These are phyloP conservation scores for Heliothis peltigera DNA, from an alignment of 2,888 invertebrate genomes.

Conservation along the genomic window DNA sequence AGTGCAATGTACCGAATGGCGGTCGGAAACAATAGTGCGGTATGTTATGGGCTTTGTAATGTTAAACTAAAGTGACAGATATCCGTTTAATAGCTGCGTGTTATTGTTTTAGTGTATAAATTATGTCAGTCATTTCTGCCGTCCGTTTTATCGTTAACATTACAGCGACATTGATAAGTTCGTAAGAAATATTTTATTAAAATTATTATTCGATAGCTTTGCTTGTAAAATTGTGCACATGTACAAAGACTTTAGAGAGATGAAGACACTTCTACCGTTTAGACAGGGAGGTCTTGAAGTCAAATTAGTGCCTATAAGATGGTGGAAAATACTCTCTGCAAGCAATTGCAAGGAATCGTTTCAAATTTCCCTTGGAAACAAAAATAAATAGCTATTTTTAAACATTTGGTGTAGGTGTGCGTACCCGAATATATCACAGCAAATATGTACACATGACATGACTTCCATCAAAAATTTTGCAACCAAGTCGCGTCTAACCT, in stretches of 20 bases:
- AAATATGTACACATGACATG: slow-evolving; percentile 41
- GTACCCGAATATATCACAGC: slow-evolving; percentile 33
- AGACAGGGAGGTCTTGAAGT: not conserved
- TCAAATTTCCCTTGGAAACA: slow-evolving; percentile 29
- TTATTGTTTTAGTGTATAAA: slow-evolving; percentile 24
- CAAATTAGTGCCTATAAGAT: slow-evolving; percentile 14
- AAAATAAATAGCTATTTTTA: slow-evolving; percentile 34
- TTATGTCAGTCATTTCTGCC: slow-evolving; percentile 25
- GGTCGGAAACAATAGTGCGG: slow-evolving; percentile 45
- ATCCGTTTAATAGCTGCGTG: slow-evolving; percentile 23
- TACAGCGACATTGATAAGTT: not conserved
- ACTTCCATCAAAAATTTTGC: slow-evolving; percentile 32
- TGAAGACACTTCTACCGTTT: too few species aligned
- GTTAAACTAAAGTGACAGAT: slow-evolving; percentile 41
- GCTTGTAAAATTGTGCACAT: not conserved
- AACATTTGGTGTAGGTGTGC: slow-evolving; percentile 15
- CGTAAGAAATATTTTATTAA: not conserved
- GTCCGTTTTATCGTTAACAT: not conserved
- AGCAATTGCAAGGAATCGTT: slow-evolving; percentile 19
- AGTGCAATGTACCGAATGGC: slow-evolving; percentile 47
- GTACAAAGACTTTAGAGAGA: not conserved
- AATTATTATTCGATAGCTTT: not conserved
- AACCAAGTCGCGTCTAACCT: slow-evolving; percentile 29
- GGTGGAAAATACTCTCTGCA: slow-evolving; percentile 7
- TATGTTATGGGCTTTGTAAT: slow-evolving; percentile 38